Evolutionary conservation across 2,888 invertebrate species (phyloP).

Genomic region (Diarsia rubi): DNA sequence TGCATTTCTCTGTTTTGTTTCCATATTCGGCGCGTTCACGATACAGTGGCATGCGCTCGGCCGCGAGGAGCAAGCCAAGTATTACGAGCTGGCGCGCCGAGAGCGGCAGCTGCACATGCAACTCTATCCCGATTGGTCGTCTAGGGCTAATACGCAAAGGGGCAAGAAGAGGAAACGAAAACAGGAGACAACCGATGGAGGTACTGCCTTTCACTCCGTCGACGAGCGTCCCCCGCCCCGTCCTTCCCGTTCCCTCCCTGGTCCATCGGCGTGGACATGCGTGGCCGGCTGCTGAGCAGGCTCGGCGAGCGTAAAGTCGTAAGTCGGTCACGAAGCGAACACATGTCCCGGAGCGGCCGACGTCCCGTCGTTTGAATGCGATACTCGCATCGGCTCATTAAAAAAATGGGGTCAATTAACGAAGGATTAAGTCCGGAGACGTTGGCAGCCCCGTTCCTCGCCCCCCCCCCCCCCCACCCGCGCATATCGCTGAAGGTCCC

Average conservation of each 20-base stretch:
- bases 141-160: conserved; percentile 99
- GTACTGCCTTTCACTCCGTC: conserved; percentile 93
- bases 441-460: conserved; percentile 79
- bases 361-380: conserved; percentile 77
- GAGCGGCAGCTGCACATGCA: conserved; percentile 99
- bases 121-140: conserved; percentile 99
- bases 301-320: conserved; percentile 46
- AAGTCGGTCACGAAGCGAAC: conserved; percentile 74
- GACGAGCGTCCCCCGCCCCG: conserved; percentile 70
- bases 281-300: conserved; percentile 51
- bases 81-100: conserved; percentile 99
- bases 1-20: conserved; percentile 90
- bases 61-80: conserved; percentile 99
- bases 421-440: conserved; percentile 86
- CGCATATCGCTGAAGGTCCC: conserved; percentile 55
- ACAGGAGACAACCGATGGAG: conserved; percentile 99
- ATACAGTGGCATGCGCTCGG: conserved; percentile 99
- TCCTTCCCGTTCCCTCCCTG: conserved; percentile 56
- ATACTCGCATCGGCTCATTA: conserved; percentile 79
- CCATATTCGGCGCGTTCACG: conserved; percentile 87
- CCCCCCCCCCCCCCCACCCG: conserved; percentile 64
- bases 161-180: conserved; percentile 99
- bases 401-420: conserved; percentile 88
- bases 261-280: conserved; percentile 44
- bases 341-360: conserved; percentile 76